Evolutionary conservation across 2,888 invertebrate genomes (phyloP), one percentile per base, ranked within the genome.

Genomic region (Unio delphinus): DNA sequence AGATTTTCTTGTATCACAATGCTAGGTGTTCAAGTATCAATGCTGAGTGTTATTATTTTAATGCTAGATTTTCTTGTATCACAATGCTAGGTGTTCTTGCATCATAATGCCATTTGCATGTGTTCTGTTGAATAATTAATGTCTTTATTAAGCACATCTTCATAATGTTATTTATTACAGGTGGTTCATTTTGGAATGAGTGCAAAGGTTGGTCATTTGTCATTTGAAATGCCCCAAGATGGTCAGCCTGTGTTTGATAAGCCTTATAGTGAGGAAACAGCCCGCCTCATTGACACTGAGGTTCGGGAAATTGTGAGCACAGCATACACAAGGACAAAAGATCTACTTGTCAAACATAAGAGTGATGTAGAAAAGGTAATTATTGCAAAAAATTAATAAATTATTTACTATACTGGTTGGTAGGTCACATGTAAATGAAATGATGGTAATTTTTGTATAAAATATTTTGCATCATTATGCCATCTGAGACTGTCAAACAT

Each of bases 111-210:
- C 11, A 45, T 45, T 45, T 3, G 3, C 45, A 45, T 45, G 45
- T 4, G 11, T 15, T 45, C 11, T 45, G 45, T 3, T 45, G 45
- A 11, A 45, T 15, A 45, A 11, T 45, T 45, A 15, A 2, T 45
- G 15, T 45, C 34, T 34, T 34, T 45, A 45, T 45, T 45, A 45
- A 45, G 3, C 45, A 15, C 45, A 45, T 15, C 45, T 45, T 45
- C 15, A 45, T 45, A 15, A 23, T 59, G 18, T 23, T 23, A 26
- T 17, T 64, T 15, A 59, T 69, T 70, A n/a, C 87, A 93, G 93
- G 94, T 99, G 65, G 97, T 96, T 0, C 96, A 97, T 84, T 99
- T 95, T 87, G 99, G 99, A 76, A 99, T 99, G 99, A 99, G 97
- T 87, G 93, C 95, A 34, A 97, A 96, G 91, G 95, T 99, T 0